These are phyloP conservation scores for Urophycis tenuis DNA, from an alignment of 2,797 vertebrate genomes.

Conservation along the genomic window DNA sequence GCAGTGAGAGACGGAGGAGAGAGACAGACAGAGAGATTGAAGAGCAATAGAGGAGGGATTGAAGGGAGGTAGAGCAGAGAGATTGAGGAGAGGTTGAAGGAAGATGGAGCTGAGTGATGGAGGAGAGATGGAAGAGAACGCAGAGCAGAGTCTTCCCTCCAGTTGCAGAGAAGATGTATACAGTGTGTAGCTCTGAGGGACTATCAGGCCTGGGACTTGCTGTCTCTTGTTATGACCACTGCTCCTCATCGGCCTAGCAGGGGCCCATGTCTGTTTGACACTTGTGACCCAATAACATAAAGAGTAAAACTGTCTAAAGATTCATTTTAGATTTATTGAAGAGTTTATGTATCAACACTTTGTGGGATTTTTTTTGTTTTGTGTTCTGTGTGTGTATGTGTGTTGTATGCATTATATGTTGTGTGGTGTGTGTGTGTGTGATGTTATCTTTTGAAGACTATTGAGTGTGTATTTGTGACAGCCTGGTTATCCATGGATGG, in stretches of 20 bases:
- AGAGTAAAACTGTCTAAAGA: conserved; percentile 34
- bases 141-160: neutral
- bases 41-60: neutral
- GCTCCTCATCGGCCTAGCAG: conserved; percentile 29
- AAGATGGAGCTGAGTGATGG: neutral
- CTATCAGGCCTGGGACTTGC: conserved; percentile 15
- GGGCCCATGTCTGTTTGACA: conserved; percentile 57
- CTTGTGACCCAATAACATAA: conserved; percentile 42
- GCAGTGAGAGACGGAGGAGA: neutral
- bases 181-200: conserved; percentile 17
- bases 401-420: neutral
- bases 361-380: neutral
- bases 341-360: neutral
- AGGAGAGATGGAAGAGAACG: neutral
- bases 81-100: neutral
- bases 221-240: conserved; percentile 45
- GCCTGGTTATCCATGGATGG: neutral
- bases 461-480: neutral
- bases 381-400: conserved; percentile 9
- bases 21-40: neutral
- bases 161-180: conserved; percentile 53
- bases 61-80: neutral
- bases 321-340: neutral
- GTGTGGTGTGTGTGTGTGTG: neutral
- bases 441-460: neutral